Conservation (phyloP, 2,888 invertebrate genomes). For the Callyntrura sp. region DNA sequence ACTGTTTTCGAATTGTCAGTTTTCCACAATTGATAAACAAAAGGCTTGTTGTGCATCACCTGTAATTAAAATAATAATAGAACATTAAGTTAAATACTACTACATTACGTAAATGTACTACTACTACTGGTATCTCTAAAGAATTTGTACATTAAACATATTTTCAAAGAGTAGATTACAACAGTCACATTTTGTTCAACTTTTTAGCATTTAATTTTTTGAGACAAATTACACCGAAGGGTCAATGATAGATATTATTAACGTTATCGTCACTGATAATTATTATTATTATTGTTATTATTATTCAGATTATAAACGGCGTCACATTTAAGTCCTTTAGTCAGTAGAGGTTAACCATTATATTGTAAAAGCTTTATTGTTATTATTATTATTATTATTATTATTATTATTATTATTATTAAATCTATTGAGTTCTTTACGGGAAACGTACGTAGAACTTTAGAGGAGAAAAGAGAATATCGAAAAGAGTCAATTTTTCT, state of each 20-base stretch:
- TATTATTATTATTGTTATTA: slow-evolving; percentile 19
- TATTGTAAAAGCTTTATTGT: slow-evolving; percentile 31
- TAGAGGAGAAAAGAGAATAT: background rate
- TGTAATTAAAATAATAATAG: slow-evolving; percentile 35
- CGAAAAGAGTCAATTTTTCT: slow-evolving; percentile 28
- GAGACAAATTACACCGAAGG: slow-evolving; percentile 29
- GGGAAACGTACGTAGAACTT: too few species aligned
- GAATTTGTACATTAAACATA: slow-evolving; percentile 47
- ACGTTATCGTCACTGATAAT: background rate
- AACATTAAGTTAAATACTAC: slow-evolving; percentile 7
- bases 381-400: background rate
- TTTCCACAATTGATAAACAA: slow-evolving; percentile 75
- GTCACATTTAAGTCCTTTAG: slow-evolving; percentile 33
- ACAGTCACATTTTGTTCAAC: slow-evolving; percentile 59
- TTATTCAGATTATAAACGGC: background rate
- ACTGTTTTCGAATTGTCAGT: slow-evolving; percentile 77
- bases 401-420: background rate
- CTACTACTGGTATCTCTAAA: slow-evolving; percentile 42
- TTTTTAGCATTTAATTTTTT: slow-evolving; percentile 64
- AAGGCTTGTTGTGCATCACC: slow-evolving; percentile 76
- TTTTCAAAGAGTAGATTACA: slow-evolving; percentile 47
- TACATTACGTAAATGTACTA: too few species aligned
- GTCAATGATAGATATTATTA: slow-evolving; percentile 48
- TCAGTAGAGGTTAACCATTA: slow-evolving; percentile 48
- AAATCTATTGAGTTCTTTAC: too few species aligned